A percentile compares a stretch with the other conserved stretches of the same genome.
phyloP scores from a whole-genome alignment of 2,888 invertebrate species.

The Netelia inedita region DNA sequence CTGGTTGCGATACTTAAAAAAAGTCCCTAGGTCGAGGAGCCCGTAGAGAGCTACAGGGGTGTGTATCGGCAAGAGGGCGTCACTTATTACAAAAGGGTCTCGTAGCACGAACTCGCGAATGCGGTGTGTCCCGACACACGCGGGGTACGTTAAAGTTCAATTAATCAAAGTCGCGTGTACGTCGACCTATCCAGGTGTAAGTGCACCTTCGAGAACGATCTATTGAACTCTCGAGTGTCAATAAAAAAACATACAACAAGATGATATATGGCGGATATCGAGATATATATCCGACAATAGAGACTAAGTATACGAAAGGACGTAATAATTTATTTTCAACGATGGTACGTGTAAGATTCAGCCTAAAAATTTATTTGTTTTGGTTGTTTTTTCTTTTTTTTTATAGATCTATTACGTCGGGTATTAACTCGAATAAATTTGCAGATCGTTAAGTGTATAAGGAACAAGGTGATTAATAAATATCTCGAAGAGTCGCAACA shows the following conservation, averaged over 20 bases:
- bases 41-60: conserved; percentile 64
- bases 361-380: no score
- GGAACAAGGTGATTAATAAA: conserved; percentile 43
- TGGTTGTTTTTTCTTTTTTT: no score
- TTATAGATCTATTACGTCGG: neutral
- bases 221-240: conserved; percentile 55
- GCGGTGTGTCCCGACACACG: conserved; percentile 68
- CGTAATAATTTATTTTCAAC: neutral
- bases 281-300: neutral
- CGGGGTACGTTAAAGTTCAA: conserved; percentile 77
- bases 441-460: conserved; percentile 3
- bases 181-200: conserved; percentile 23
- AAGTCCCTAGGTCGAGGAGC: conserved; percentile 64
- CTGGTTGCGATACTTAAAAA: conserved; percentile 66
- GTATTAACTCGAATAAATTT: conserved; percentile 18
- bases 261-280: conserved; percentile 6
- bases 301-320: neutral
- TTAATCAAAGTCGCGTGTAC: conserved; percentile 75
- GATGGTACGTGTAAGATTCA: no score
- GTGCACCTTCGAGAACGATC: conserved; percentile 38
- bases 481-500: conserved; percentile 22
- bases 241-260: conserved; percentile 32
- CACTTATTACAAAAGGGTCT: conserved; percentile 38
- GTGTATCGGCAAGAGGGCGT: conserved; percentile 69
- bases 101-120: conserved; percentile 5